These are phyloP conservation scores for Patiria miniata DNA, from an alignment of 35 echinoderm and acorn worm genomes.

Conservation along the genomic window DNA sequence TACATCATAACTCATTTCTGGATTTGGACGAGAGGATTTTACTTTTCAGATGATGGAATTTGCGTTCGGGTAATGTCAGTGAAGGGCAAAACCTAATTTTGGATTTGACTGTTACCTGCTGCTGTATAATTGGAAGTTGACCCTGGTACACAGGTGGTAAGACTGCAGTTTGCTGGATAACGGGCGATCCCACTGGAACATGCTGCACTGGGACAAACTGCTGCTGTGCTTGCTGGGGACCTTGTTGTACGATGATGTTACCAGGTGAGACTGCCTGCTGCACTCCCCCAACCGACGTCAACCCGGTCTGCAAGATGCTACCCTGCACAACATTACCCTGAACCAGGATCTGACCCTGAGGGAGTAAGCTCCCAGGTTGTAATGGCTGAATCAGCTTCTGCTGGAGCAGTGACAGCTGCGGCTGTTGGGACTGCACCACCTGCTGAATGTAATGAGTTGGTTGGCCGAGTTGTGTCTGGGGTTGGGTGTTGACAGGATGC, in stretches of 20 bases:
- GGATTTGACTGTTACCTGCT: too few species aligned
- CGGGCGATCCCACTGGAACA: neutral
- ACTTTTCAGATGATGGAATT: too few species aligned
- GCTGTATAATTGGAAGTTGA: conserved; percentile 15
- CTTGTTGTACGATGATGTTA: neutral
- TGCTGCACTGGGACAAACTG: conserved; percentile 23
- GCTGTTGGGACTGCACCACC: conserved; percentile 34
- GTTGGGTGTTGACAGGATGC: neutral
- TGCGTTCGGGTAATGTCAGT: too few species aligned
- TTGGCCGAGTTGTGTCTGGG: neutral
- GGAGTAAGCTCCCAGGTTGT: too few species aligned
- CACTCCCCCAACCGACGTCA: neutral
- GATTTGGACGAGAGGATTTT: too few species aligned
- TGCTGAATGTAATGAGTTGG: conserved; percentile 6
- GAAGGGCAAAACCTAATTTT: too few species aligned
- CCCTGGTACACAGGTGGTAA: conserved; percentile 7
- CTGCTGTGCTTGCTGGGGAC: neutral
- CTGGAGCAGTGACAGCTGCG: conserved; percentile 18
- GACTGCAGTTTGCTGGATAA: conserved; percentile 22
- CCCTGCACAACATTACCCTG: conserved; percentile 29
- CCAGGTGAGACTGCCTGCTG: neutral
- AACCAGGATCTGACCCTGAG: neutral
- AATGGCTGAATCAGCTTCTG: neutral
- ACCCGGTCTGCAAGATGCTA: neutral
- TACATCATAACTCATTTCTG: too few species aligned